phyloP scores from a whole-genome alignment of 2,888 invertebrate species.

The Dryomyza anilis region DNA sequence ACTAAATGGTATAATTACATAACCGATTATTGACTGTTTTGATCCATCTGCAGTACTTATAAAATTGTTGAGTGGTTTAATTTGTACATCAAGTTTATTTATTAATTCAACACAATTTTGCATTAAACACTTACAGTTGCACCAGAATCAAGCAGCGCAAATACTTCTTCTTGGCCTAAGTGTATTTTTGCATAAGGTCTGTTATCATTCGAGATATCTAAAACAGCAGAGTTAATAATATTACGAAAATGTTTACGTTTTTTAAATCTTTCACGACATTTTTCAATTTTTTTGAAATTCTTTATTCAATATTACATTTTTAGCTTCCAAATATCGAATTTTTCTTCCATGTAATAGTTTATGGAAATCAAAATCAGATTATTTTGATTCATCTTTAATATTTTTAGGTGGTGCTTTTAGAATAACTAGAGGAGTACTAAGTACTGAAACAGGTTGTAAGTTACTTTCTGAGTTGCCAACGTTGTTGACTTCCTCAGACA shows the following conservation, averaged over 20 bases:
- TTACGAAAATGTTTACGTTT: background rate
- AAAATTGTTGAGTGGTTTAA: background rate
- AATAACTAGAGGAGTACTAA: background rate
- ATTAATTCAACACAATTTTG: conserved; percentile 3
- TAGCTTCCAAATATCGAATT: background rate
- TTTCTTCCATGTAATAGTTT: background rate
- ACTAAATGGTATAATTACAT: background rate
- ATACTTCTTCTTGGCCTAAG: background rate
- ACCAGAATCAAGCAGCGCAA: conserved; percentile 3
- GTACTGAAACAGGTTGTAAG: no score
- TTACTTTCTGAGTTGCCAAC: background rate
- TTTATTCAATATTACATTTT: background rate
- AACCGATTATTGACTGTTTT: conserved; percentile 3
- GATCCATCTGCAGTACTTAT: conserved; percentile 17
- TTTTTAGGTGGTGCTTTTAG: background rate
- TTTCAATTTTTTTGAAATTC: background rate
- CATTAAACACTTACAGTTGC: conserved; percentile 16
- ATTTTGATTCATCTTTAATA: background rate
- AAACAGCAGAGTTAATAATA: background rate
- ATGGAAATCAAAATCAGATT: background rate
- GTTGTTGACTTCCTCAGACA: background rate
- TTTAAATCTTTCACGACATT: background rate
- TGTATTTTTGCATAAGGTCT: background rate
- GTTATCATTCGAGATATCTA: background rate
- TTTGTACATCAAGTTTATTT: background rate